Conservation (phyloP, 2,797 vertebrate species). For the Peromyscus attwateri region DNA sequence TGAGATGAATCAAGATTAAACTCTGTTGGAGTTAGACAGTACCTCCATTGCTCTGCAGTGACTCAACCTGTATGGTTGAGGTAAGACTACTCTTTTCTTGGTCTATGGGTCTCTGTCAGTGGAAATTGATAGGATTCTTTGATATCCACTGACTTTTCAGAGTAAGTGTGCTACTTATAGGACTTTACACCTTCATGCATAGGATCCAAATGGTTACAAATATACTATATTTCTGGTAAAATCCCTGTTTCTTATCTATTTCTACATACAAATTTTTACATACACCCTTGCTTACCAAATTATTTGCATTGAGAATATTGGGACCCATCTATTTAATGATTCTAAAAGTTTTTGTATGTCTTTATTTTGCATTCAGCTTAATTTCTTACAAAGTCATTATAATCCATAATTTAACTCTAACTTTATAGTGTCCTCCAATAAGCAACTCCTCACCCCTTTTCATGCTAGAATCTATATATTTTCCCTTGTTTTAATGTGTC, state of each 20-base stretch:
- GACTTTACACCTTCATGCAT: neutral
- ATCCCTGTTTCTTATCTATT: neutral
- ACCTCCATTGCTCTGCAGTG: neutral
- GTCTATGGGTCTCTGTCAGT: neutral
- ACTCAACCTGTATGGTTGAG: neutral
- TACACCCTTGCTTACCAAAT: neutral
- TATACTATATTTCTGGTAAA: neutral
- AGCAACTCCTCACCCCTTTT: neutral
- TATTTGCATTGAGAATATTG: neutral
- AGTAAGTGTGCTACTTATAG: neutral
- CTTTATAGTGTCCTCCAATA: neutral
- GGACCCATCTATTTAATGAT: neutral
- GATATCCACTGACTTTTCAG: neutral
- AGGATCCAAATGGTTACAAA: neutral
- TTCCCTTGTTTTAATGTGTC: neutral
- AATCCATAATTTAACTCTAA: neutral
- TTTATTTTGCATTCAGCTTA: constrained; percentile 2
- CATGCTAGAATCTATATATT: neutral
- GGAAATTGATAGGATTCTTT: neutral
- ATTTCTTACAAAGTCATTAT: neutral
- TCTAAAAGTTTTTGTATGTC: neutral
- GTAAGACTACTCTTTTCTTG: neutral
- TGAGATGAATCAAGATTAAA: neutral
- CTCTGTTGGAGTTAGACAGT: neutral
- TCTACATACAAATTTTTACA: neutral